Evolutionary conservation across 2,888 invertebrate genomes (phyloP), one percentile per base, ranked within the genome.

Genomic region (Eupeodes latifasciatus): DNA sequence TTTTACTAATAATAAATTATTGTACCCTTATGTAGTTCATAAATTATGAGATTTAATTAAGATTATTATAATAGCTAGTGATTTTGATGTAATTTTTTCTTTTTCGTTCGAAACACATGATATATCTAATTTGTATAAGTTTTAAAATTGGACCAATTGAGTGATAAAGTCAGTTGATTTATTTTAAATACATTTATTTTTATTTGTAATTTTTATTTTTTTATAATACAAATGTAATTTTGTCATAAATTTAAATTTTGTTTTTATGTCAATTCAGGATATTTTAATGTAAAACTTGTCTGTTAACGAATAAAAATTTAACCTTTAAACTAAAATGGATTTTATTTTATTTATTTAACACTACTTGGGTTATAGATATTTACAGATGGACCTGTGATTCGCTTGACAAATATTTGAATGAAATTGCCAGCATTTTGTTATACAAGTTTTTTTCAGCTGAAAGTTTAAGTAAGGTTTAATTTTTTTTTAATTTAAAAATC

Each of bases 261-360:
- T 64, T 74, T 79, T 55, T 77, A 36, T 79, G 51, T 69, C 16
- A 80, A 80, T 44, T 67, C 72, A 47, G 64, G 44, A 74, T 74
- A 77, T 36, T 80, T 77, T 9, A 71, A 86, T 87, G 80, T 87
- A 87, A 66, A 74, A 80, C 5, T 87, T 87, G 76, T 80, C 86
- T 87, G 83, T 83, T 80, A 74, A 81, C 51, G 66, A 87, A 76
- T 76, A 80, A 83, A 86, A 76, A n/a, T 72, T n/a, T 59, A 66
- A 83, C 62, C 61, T 57, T 64, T 78, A 79, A 86, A 51, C 5
- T 5, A 27, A 7, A 1, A 44, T 4, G 1, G 14, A 7, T 0
- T 10, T 44, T 19, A 9, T 59, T 59, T 5, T 40, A 40, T n/a
- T 61, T 40, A 10, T 12, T 9, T 9, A 9, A 9, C 5, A n/a